Conservation (phyloP, 2,888 invertebrate genomes). For the Lasioglossum oenotherae region DNA sequence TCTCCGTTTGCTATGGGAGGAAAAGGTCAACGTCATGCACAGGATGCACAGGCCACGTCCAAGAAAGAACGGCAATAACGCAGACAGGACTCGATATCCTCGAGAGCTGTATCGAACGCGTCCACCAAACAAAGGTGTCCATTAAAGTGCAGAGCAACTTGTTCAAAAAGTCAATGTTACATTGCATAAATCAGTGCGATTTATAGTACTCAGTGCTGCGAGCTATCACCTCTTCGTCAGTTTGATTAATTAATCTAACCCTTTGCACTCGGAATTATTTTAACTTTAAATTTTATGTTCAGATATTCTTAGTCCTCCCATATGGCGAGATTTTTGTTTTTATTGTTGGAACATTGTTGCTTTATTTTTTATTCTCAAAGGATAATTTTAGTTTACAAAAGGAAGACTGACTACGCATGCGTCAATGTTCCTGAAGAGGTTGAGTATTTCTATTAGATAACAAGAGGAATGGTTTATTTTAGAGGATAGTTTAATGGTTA, state of each 20-base stretch:
- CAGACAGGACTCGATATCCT: background rate
- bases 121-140: background rate
- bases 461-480: background rate
- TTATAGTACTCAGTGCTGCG: background rate
- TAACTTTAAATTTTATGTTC: too few species aligned
- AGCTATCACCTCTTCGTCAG: too few species aligned
- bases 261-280: too few species aligned
- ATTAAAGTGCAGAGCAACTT: background rate
- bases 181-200: background rate
- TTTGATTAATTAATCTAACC: too few species aligned
- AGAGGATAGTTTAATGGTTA: background rate
- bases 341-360: background rate
- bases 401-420: background rate
- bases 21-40: background rate
- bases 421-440: background rate
- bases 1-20: background rate
- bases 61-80: background rate
- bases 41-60: background rate
- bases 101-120: background rate
- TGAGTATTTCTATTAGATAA: too few species aligned
- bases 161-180: background rate
- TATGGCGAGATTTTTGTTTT: too few species aligned
- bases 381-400: background rate
- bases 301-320: too few species aligned
- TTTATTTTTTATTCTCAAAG: background rate